phyloP scores from a whole-genome alignment of 2,797 vertebrate species.

The Myripristis jacobus region DNA sequence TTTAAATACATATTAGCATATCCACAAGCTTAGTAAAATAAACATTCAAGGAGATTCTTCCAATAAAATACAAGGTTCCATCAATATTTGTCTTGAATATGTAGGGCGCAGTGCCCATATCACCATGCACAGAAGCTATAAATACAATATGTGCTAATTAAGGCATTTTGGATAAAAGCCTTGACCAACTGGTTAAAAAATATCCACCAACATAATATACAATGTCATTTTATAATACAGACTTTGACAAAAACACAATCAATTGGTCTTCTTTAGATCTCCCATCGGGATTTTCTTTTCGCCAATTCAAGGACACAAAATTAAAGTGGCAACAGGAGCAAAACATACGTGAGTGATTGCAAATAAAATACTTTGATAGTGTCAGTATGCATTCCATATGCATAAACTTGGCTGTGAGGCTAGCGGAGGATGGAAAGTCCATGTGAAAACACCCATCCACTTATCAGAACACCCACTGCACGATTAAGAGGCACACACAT shows the following conservation, averaged over 20 bases:
- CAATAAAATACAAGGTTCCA: neutral
- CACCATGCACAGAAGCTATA: neutral
- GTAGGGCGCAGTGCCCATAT: no score
- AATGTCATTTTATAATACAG: neutral
- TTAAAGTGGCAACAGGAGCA: conserved; percentile 33
- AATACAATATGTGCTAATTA: neutral
- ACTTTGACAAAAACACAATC: neutral
- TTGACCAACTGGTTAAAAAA: neutral
- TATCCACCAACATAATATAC: neutral
- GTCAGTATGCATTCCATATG: conserved; percentile 5
- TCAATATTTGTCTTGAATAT: neutral
- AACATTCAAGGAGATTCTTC: neutral
- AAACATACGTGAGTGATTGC: conserved; percentile 15
- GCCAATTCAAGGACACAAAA: conserved; percentile 6
- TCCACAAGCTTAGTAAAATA: neutral
- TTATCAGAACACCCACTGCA: neutral
- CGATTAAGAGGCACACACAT: no score
- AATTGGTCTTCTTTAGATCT: neutral
- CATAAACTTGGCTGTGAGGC: conserved; percentile 28
- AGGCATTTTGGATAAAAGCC: neutral
- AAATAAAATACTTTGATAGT: conserved; percentile 1
- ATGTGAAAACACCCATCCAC: neutral
- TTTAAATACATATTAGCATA: neutral
- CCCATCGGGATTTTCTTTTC: conserved; percentile 11
- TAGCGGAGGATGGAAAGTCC: conserved; percentile 8